A percentile compares a stretch with the other conserved stretches of the same genome.
phyloP scores from a whole-genome alignment of 2,797 vertebrate genomes.

The Aplochiton taeniatus region DNA sequence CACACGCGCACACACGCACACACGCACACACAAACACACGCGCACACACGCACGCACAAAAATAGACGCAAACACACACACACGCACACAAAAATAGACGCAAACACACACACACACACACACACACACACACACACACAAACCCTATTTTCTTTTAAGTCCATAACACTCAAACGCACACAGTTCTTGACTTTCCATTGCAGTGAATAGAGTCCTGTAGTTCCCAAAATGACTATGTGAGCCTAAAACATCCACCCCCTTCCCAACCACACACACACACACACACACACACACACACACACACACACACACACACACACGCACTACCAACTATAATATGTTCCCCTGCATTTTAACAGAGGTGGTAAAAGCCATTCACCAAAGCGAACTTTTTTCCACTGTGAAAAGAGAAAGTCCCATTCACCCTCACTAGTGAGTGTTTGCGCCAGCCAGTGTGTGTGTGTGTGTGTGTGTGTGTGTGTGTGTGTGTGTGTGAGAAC shows the following conservation, averaged over 20 bases:
- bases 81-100: too few species aligned
- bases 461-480: not conserved
- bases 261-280: not conserved
- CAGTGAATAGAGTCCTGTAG: too few species aligned
- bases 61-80: too few species aligned
- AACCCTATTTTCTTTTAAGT: not conserved
- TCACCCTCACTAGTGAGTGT: constrained; percentile 40
- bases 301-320: constrained; percentile 12
- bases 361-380: constrained; percentile 45
- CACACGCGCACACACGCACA: constrained; percentile 5
- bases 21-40: not conserved
- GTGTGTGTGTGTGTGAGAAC: not conserved
- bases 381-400: constrained; percentile 46
- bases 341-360: constrained; percentile 31
- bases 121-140: constrained; percentile 3
- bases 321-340: constrained; percentile 8
- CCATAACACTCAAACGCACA: too few species aligned
- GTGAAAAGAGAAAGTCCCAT: constrained; percentile 35
- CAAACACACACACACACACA: too few species aligned
- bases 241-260: too few species aligned
- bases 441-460: not conserved
- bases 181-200: too few species aligned
- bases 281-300: constrained; percentile 7
- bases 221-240: too few species aligned
- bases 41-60: constrained; percentile 5